Evolutionary conservation across 2,888 invertebrate species (phyloP), one percentile per base, ranked within the genome.

Genomic region (Helicoverpa assulta): DNA sequence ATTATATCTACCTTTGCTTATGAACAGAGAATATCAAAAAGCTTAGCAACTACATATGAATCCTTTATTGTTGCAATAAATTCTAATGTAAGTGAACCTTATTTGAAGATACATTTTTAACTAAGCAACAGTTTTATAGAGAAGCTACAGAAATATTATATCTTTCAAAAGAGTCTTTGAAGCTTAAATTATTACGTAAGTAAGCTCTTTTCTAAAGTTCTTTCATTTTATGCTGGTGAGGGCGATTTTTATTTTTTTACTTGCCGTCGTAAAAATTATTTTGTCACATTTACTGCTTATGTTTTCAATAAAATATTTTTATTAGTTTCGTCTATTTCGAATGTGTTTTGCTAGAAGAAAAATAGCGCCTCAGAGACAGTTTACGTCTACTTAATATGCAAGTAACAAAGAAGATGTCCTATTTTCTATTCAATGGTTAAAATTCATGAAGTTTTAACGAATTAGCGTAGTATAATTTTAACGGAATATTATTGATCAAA

Each of bases 11-110:
- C 16, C 2, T 16, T 10, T 18, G 26, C 37, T 19, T 14, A n/a
- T 14, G 40, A 7, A 57, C 10, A 21, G 14, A 29, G 6, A 18
- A 54, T 58, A 50, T 73, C 16, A 40, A 8, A 26, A 72, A 47
- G 18, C 60, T 40, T 8, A 6, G 16, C 33, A 26, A 4, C 0
- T 6, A 8, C 50, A n/a, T 29, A 43, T 10, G 16, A 29, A 51
- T 50, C 5, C n/a, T 40, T 40, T 65, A 55, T 37, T 58, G 7
- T 51, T 14, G 14, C 14, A 18, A 29, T 40, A 37, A 52, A 52
- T 40, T 33, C 19, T 55, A 40, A 40, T 40, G 14, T 40, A 37
- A 26, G 12, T n/a, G 37, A 40, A n/a, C 7, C 1, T 51, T 55
- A 52, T 50, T 33, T 60, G 40, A 19, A 16, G 4, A n/a, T 52